These are phyloP conservation scores for Cyphomyrus discorhynchus DNA, from an alignment of 2,113 vertebrate genomes.

Conservation along the genomic window DNA sequence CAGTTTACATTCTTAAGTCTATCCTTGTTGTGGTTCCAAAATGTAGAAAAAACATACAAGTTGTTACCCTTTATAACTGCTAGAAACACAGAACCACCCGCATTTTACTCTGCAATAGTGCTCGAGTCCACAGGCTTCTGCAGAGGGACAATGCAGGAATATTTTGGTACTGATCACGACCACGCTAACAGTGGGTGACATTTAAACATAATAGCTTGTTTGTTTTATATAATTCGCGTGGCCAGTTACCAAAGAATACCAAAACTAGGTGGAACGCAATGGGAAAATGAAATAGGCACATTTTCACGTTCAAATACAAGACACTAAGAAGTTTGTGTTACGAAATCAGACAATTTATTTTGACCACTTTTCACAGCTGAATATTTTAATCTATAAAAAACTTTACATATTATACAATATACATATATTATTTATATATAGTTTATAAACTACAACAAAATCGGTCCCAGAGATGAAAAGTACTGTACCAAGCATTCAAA, in stretches of 20 bases:
- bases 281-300: not conserved
- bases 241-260: not conserved
- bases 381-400: constrained; percentile 62
- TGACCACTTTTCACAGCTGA: constrained; percentile 16
- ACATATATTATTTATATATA: constrained; percentile 32
- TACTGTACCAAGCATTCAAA: constrained; percentile 70
- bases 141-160: not conserved
- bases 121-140: not conserved
- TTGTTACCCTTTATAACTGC: not conserved
- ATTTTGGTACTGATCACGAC: not conserved
- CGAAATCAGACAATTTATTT: constrained; percentile 19
- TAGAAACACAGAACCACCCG: not conserved
- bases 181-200: not conserved
- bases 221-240: not conserved
- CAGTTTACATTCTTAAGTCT: not conserved
- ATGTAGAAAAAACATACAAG: not conserved
- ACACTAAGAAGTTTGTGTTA: not conserved
- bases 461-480: constrained; percentile 82
- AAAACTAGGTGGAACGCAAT: not conserved
- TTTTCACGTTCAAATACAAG: not conserved
- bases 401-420: constrained; percentile 24
- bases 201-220: not conserved
- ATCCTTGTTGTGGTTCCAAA: not conserved
- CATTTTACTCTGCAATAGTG: not conserved
- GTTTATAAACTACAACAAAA: constrained; percentile 65